These are phyloP conservation scores for Sternarchorhynchus goeldii DNA, from an alignment of 2,797 vertebrate species.

Conservation along the genomic window DNA sequence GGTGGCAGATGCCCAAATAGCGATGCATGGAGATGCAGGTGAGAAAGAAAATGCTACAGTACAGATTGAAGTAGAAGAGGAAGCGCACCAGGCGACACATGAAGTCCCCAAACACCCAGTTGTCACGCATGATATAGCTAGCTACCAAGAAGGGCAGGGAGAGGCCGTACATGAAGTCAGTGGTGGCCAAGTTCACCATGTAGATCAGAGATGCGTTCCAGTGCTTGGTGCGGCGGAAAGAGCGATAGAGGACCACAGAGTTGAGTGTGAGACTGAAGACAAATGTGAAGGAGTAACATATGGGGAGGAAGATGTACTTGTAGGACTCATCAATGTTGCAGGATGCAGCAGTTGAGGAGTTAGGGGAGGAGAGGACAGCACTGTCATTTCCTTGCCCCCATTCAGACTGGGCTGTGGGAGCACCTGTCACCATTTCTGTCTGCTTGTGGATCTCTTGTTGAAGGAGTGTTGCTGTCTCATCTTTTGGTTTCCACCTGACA, in stretches of 20 bases:
- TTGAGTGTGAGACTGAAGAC: conserved; percentile 80
- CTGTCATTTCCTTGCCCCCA: conserved; percentile 35
- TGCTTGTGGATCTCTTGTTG: conserved; percentile 23
- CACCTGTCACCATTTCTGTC: conserved; percentile 54
- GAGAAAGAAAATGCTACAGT: conserved; percentile 85
- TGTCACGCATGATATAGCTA: conserved; percentile 81
- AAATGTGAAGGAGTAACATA: conserved; percentile 83
- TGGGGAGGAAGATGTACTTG: conserved; percentile 83
- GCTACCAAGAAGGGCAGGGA: conserved; percentile 83
- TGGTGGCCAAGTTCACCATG: conserved; percentile 84
- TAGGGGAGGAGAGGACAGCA: conserved; percentile 25
- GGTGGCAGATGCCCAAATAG: conserved; percentile 84
- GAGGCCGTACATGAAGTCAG: conserved; percentile 85
- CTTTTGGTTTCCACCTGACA: conserved; percentile 8
- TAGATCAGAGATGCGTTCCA: conserved; percentile 85
- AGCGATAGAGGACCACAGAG: conserved; percentile 78
- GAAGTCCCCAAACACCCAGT: conserved; percentile 84
- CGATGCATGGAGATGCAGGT: conserved; percentile 82
- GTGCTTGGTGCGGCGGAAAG: conserved; percentile 71
- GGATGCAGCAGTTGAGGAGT: conserved; percentile 54
- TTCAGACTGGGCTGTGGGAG: conserved; percentile 40
- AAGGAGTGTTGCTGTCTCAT: conserved; percentile 48
- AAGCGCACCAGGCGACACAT: conserved; percentile 85
- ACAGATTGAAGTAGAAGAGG: conserved; percentile 86
- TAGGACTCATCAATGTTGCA: conserved; percentile 83